A percentile compares a stretch with the other conserved stretches of the same genome.
Evolutionary conservation across 2,888 invertebrate genomes (phyloP).

Genomic region (Tuberolachnus salignus): DNA sequence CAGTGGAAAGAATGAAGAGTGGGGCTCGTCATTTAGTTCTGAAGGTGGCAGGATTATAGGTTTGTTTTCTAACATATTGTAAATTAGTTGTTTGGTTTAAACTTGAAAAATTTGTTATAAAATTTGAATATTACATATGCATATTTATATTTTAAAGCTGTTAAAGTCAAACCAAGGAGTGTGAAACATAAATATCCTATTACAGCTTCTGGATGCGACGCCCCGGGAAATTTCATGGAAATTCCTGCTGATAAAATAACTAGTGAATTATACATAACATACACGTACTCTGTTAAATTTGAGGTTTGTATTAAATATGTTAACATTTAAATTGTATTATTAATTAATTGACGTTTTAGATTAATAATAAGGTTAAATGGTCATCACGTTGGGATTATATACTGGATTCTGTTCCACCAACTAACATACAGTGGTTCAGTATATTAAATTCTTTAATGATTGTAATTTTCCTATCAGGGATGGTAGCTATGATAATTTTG

Average conservation of each 20-base stretch:
- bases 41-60: conserved; percentile 85
- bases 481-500: conserved; percentile 99
- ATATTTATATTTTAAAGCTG: conserved; percentile 62
- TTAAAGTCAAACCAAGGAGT: conserved; percentile 65
- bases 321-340: background rate
- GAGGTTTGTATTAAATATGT: conserved; percentile 64
- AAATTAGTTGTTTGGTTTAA: background rate
- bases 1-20: conserved; percentile 84
- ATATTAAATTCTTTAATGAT: conserved; percentile 97
- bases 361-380: conserved; percentile 90
- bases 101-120: conserved; percentile 61
- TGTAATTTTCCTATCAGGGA: conserved; percentile 94
- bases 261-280: conserved; percentile 71
- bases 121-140: conserved; percentile 15
- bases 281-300: conserved; percentile 87
- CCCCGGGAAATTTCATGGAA: conserved; percentile 66
- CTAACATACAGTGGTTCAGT: conserved; percentile 99
- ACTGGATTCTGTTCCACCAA: conserved; percentile 95
- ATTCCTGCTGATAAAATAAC: conserved; percentile 69
- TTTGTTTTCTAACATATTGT: conserved; percentile 60
- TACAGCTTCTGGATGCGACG: conserved; percentile 61
- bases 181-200: conserved; percentile 64
- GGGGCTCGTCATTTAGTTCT: conserved; percentile 78
- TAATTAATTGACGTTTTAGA: conserved; percentile 61
- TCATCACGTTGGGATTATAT: conserved; percentile 99